A percentile compares a stretch with the other conserved stretches of the same genome.
These are phyloP conservation scores for Virgularia gustaviana DNA, from an alignment of 92 coral and sea anemone species.

Conservation along the genomic window DNA sequence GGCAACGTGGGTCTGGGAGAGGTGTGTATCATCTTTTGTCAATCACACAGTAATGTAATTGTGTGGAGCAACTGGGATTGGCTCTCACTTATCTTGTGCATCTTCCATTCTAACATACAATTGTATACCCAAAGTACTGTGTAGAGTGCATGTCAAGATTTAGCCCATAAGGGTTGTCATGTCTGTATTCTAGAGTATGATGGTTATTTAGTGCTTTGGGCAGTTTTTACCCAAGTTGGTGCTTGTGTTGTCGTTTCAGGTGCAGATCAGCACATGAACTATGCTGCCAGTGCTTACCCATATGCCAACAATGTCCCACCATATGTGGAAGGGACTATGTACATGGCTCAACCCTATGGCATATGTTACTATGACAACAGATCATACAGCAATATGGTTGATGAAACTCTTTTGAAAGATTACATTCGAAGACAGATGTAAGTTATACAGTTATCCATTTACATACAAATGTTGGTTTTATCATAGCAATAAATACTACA, in stretches of 20 bases:
- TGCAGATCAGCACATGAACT: conserved; percentile 16
- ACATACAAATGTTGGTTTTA: conserved; percentile 75
- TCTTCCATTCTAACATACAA: too few species aligned
- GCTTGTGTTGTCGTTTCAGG: background rate
- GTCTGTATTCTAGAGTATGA: too few species aligned
- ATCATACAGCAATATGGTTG: conserved; percentile 44
- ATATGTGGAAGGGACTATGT: conserved; percentile 29
- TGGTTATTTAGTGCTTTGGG: background rate
- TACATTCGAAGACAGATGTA: conserved; percentile 89
- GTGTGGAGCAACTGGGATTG: background rate
- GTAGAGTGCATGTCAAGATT: too few species aligned
- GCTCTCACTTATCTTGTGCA: too few species aligned
- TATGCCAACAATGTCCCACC: conserved; percentile 21
- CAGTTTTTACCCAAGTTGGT: background rate
- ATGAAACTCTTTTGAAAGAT: conserved; percentile 65
- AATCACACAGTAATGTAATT: background rate
- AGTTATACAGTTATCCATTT: conserved; percentile 26
- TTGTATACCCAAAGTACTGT: too few species aligned
- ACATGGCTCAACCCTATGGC: conserved; percentile 49
- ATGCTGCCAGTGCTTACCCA: conserved; percentile 14
- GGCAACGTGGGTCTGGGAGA: conserved; percentile 76
- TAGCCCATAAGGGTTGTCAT: too few species aligned
- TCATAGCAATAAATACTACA: conserved; percentile 70
- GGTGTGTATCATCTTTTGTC: conserved; percentile 48
- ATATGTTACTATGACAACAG: conserved; percentile 72